Base-by-base conservation (phyloP, 2,797 vertebrate species). In the Australoheros facetus region DNA sequence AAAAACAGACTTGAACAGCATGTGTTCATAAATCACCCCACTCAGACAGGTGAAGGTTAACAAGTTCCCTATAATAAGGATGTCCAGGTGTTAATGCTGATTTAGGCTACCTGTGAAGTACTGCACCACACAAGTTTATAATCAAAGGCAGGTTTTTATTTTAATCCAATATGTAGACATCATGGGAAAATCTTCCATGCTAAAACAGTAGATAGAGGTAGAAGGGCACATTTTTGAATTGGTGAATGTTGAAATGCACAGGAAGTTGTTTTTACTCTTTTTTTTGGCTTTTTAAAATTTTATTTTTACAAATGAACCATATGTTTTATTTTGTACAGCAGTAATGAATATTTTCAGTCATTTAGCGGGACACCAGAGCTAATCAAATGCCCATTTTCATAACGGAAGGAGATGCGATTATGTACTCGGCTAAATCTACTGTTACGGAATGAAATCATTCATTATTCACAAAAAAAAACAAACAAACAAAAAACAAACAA, bases 201-300 rank as follows among this genome's bases (percentile, higher is more conserved):
- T 84, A 85, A 88, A 92, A 85, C 82, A 87, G 80, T 83, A 77
- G 87, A 85, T 81, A 91, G 90, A 91, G 89, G 89, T 92, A 92
- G 91, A 87, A 90, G 85, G 85, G 74, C 69, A 56, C 59, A 26
- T 82, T 87, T 66, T 81, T 71, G 5, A 71, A 77, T 77, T 14
- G 6, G 64, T 81, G 62, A 88, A 81, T 81, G 70, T 78, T 83
- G 56, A 85, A 80, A 88, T 48, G 51, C 54, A 85, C 78, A 86
- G 69, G 69, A 76, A 89, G 11, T 1, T 13, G 73, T 81, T 56
- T 83, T 21, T 66, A 14, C 39, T 28, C 28, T 64, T 45, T 55
- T 48, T 69, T 7, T 53, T 64, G 0, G 9, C 71, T 79, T 1
- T 13, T 28, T 23, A 37, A 37, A 37, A 37, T 32, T 56, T 32